Conservation (phyloP, 2,888 invertebrate species). For the Hydrotaea cyrtoneurina region DNA sequence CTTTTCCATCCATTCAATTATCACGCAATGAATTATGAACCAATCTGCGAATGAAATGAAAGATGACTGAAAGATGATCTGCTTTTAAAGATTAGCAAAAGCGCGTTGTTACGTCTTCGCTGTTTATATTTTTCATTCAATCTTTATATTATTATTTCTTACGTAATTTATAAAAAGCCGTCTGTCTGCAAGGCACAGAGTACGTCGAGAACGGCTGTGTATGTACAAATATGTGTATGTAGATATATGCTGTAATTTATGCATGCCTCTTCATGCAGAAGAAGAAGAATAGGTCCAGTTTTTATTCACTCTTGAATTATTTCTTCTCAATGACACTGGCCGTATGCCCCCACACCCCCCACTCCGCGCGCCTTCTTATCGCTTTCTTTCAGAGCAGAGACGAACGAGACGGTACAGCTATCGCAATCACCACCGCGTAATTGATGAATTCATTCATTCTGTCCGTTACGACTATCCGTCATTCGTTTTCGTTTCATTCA, state of each 20-base stretch:
- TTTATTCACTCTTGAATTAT: constrained; percentile 9
- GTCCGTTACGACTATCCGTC: neutral
- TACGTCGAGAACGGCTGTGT: neutral
- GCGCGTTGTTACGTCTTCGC: too few relatives aligned
- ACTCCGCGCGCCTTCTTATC: neutral
- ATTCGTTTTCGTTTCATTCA: constrained; percentile 2
- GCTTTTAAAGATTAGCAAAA: constrained; percentile 37
- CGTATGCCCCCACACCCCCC: neutral
- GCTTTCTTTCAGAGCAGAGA: constrained; percentile 17
- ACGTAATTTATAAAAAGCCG: constrained; percentile 33
- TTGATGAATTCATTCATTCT: constrained; percentile 26
- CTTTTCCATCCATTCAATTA: constrained; percentile 22
- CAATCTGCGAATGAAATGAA: neutral
- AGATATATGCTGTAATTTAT: constrained; percentile 16
- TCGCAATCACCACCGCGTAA: constrained; percentile 5
- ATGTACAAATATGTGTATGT: neutral
- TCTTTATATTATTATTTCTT: constrained; percentile 15
- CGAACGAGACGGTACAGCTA: neutral
- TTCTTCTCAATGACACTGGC: constrained; percentile 32
- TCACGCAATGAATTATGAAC: constrained; percentile 18
- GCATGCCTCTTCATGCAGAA: neutral
- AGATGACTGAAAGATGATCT: constrained; percentile 38
- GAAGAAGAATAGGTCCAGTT: neutral
- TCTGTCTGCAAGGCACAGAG: neutral
- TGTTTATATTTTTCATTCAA: too few relatives aligned